Evolutionary conservation across 2,113 vertebrate species (phyloP).

Genomic region (Gavia stellata): DNA sequence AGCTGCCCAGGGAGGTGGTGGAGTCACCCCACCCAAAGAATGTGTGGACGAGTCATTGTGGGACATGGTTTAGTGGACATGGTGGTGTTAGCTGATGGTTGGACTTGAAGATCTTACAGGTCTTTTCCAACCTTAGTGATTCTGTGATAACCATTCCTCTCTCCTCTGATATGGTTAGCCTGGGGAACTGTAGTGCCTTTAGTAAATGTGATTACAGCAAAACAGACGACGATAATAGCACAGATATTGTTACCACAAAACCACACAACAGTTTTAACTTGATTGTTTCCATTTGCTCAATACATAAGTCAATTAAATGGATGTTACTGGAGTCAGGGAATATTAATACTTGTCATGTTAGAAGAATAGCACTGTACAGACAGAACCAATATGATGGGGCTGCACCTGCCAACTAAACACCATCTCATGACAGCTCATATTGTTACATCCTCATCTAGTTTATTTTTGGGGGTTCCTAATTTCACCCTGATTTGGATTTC

Average conservation of each 20-base stretch:
- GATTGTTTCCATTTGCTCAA: not conserved
- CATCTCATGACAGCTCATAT: not conserved
- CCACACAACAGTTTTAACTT: not conserved
- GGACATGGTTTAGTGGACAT: no score
- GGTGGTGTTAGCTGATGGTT: no score
- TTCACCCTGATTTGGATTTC: not conserved
- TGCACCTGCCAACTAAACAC: not conserved
- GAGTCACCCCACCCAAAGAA: no score
- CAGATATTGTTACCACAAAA: not conserved
- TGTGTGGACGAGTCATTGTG: no score
- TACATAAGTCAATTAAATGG: not conserved
- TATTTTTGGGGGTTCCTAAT: not conserved
- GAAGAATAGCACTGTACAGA: not conserved
- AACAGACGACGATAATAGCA: not conserved
- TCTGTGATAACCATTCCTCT: not conserved
- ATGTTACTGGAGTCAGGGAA: not conserved
- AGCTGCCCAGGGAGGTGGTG: no score
- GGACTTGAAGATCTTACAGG: no score
- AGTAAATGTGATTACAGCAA: not conserved
- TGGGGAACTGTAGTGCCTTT: not conserved
- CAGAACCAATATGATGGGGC: not conserved
- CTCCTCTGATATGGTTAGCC: not conserved
- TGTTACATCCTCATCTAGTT: not conserved
- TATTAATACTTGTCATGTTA: not conserved
- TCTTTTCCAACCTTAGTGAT: no score